These are phyloP conservation scores for Argopecten irradians DNA, from an alignment of 1,140 invertebrate species.

Conservation along the genomic window DNA sequence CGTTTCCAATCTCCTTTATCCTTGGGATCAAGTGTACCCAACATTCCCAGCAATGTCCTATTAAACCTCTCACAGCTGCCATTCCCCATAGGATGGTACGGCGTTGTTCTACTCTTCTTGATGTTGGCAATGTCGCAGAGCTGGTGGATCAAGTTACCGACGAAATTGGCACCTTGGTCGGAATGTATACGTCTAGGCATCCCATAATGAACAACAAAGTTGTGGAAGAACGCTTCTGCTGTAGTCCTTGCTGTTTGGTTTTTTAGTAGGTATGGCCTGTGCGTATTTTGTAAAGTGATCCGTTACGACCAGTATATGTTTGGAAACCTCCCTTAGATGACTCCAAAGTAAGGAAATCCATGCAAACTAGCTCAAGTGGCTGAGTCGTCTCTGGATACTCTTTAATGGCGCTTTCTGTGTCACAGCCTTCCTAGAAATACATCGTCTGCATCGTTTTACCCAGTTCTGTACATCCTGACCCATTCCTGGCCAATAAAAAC, in stretches of 20 bases:
- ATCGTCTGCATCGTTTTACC: not conserved
- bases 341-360: too few relatives aligned
- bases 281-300: not conserved
- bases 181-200: not conserved
- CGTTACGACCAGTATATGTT: not conserved
- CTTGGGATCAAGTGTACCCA: too few relatives aligned
- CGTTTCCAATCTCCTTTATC: too few relatives aligned
- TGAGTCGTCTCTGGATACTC: not conserved
- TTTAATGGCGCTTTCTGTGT: not conserved
- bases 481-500: not conserved
- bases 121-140: conserved; percentile 24
- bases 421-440: not conserved
- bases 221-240: not conserved
- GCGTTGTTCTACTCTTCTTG: conserved; percentile 26
- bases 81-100: conserved; percentile 25
- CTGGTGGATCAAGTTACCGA: conserved; percentile 2
- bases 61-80: not conserved
- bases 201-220: too few relatives aligned
- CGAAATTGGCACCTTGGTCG: conserved; percentile 37
- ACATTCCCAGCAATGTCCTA: not conserved
- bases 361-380: not conserved
- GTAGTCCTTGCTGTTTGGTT: not conserved
- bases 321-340: not conserved
- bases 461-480: not conserved
- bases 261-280: not conserved